Evolutionary conservation across 2,888 invertebrate species (phyloP).

Genomic region (Morpho deidamia): DNA sequence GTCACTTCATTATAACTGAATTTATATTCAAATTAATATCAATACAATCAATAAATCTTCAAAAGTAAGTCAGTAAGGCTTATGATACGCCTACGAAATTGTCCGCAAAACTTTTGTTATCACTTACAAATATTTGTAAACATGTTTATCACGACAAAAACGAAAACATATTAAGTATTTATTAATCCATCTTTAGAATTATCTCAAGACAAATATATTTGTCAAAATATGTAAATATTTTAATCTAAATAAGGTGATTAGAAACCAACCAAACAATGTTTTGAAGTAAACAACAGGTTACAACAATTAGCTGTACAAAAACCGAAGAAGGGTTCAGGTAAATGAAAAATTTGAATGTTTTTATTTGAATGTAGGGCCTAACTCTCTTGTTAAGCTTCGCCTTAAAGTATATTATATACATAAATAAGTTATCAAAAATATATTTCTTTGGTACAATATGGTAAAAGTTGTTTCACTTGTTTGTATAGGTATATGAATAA

Average conservation of each 20-base stretch:
- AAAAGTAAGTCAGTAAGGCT: too few species aligned
- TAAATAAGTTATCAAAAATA: background rate
- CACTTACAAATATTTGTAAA: background rate
- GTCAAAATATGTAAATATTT: background rate
- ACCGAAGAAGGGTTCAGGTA: background rate
- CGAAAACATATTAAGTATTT: background rate
- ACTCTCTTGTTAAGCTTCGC: conserved; percentile 37
- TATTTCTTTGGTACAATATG: too few species aligned
- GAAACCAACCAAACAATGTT: conserved; percentile 12
- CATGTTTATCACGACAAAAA: background rate
- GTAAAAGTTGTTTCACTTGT: too few species aligned
- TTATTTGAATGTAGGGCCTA: background rate
- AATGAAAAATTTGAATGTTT: background rate
- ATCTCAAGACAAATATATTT: background rate
- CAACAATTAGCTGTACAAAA: conserved; percentile 6
- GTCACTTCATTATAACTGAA: too few species aligned
- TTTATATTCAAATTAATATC: too few species aligned
- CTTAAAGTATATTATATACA: conserved; percentile 17
- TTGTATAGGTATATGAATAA: too few species aligned
- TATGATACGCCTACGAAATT: too few species aligned
- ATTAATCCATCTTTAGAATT: background rate
- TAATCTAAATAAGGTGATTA: conserved; percentile 47
- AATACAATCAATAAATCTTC: too few species aligned
- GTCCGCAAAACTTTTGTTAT: background rate
- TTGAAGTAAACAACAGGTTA: conserved; percentile 7